Evolutionary conservation across 1,140 invertebrate genomes (phyloP).

Genomic region (Anthonomus grandis): DNA sequence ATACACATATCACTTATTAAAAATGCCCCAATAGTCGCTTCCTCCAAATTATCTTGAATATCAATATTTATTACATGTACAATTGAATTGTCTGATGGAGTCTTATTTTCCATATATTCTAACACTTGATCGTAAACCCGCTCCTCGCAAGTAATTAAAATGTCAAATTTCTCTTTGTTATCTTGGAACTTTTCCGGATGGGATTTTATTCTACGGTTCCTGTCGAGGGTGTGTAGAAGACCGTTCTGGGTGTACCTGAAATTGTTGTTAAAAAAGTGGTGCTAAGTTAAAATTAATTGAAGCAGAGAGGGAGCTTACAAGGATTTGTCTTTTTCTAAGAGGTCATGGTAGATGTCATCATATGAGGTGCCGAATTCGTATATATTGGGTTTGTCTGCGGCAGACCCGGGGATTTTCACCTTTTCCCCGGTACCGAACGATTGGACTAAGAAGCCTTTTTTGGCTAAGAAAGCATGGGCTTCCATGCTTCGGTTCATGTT

Average conservation of each 20-base stretch:
- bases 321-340: slow-evolving; percentile 82
- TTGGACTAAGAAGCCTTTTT: slow-evolving; percentile 94
- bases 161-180: slow-evolving; percentile 88
- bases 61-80: slow-evolving; percentile 99
- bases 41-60: slow-evolving; percentile 99
- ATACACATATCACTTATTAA: slow-evolving; percentile 92
- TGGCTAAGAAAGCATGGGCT: slow-evolving; percentile 93
- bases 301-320: slow-evolving; percentile 64
- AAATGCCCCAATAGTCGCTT: slow-evolving; percentile 99
- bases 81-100: slow-evolving; percentile 72
- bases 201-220: slow-evolving; percentile 93
- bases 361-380: slow-evolving; percentile 97
- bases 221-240: slow-evolving; percentile 95
- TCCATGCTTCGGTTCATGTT: slow-evolving; percentile 99
- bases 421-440: slow-evolving; percentile 98
- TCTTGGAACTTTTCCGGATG: slow-evolving; percentile 94
- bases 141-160: slow-evolving; percentile 97
- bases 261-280: neutral
- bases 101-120: slow-evolving; percentile 69
- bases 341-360: slow-evolving; percentile 96
- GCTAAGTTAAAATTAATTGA: slow-evolving; percentile 18
- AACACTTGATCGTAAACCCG: slow-evolving; percentile 96
- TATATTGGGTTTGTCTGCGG: slow-evolving; percentile 93
- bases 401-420: slow-evolving; percentile 94
- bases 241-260: slow-evolving; percentile 97